A percentile compares a stretch with the other conserved stretches of the same genome.
phyloP scores from a whole-genome alignment of 2,888 invertebrate species.

The Anorthoa munda region DNA sequence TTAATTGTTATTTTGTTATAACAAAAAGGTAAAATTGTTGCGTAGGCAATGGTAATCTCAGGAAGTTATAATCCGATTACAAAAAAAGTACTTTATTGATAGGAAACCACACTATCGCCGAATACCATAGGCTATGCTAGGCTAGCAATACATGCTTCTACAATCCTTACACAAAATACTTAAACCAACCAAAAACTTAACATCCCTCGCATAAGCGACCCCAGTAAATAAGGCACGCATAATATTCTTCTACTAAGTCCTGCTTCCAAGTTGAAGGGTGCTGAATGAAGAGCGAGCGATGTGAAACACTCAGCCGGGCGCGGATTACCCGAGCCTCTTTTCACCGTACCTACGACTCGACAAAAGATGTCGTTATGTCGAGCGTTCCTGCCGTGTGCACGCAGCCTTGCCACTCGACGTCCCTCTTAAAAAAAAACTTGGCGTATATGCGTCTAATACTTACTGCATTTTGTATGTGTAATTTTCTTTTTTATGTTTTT shows the following conservation, averaged over 20 bases:
- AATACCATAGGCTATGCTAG: too few relatives aligned
- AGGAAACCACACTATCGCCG: too few relatives aligned
- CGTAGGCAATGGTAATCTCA: too few relatives aligned
- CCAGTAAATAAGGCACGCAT: conserved; percentile 56
- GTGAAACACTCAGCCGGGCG: conserved; percentile 81
- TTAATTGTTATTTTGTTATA: too few relatives aligned
- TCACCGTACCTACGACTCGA: conserved; percentile 68
- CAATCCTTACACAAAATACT: background rate
- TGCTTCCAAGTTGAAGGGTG: conserved; percentile 77
- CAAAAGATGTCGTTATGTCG: conserved; percentile 85
- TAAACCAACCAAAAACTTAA: conserved; percentile 13
- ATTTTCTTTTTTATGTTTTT: conserved; percentile 51
- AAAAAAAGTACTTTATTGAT: too few relatives aligned
- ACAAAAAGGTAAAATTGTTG: too few relatives aligned
- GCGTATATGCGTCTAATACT: conserved; percentile 61
- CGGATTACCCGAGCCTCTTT: conserved; percentile 78
- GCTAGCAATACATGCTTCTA: background rate
- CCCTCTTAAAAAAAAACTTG: conserved; percentile 70
- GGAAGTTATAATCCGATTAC: too few relatives aligned
- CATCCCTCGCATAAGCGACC: conserved; percentile 21
- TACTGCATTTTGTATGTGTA: conserved; percentile 49
- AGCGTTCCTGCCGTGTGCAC: conserved; percentile 66
- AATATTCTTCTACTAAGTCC: conserved; percentile 61
- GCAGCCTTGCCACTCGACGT: conserved; percentile 64
- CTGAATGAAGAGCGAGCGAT: conserved; percentile 83